Evolutionary conservation across 1,140 invertebrate species (phyloP), one percentile per base, ranked within the genome.

Genomic region (Megalonaias nervosa): DNA sequence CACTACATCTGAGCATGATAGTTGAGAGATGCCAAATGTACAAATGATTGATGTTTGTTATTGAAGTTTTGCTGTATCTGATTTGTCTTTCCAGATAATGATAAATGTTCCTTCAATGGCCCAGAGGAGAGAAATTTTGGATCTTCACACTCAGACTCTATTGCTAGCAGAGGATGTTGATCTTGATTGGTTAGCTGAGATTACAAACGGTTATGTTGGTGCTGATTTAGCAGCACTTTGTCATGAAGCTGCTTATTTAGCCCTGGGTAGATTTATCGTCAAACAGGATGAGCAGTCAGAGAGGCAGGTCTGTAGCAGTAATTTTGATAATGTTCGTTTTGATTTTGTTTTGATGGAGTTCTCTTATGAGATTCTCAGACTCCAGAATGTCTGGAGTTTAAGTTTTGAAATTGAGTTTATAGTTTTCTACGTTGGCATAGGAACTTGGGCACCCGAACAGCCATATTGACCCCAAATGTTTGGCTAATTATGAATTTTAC

Each of bases 181-280:
- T 58, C 64, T 89, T 48, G 56, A 77, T 1, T 26, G 66, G 14
- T 26, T 90, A 31, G 81, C 88, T 56, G 74, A 71, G 12, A 70
- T 84, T 26, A 93, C 92, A 5, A 91, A 91, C 26, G 92, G 92
- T 26, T 93, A 91, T 88, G 89, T 92, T 67, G 90, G 89, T n/a
- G 90, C 91, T 66, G 92, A 93, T 85, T 83, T 93, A 17, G 80
- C 84, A 21, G 80, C 87, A 14, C 73, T 93, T 26, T 90, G 87
- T 81, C 82, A 90, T 62, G 88, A 91, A 78, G 89, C 91, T 64
- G 75, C 74, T 2, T 85, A 85, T 68, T 58, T 74, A 31, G 84
- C 84, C 9, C 65, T 88, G 73, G 58, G 15, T 67, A 66, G 61
- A 82, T 15, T 9, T 26, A 71, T 9, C 16, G 70, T 67, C 65